These are phyloP conservation scores for Stratiolaelaps scimitus DNA, from an alignment of 1,140 invertebrate species.

Conservation along the genomic window DNA sequence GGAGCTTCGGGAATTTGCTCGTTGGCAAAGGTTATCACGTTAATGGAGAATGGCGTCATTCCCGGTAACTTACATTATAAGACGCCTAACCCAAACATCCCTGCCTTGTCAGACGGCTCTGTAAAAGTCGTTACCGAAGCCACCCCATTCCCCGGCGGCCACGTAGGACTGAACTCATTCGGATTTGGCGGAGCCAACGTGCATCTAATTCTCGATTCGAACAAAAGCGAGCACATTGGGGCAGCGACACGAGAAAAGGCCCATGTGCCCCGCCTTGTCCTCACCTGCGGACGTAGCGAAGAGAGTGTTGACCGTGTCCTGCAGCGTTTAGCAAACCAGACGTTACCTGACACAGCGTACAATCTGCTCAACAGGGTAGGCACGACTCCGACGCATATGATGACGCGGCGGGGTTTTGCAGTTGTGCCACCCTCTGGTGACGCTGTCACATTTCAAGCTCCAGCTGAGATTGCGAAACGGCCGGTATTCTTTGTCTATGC, in stretches of 20 bases:
- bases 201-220: slow-evolving; percentile 68
- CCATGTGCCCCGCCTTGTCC: slow-evolving; percentile 53
- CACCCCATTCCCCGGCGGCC: slow-evolving; percentile 59
- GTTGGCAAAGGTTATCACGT: slow-evolving; percentile 71
- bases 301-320: slow-evolving; percentile 59
- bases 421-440: slow-evolving; percentile 44
- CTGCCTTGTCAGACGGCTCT: slow-evolving; percentile 66
- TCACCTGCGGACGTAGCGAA: slow-evolving; percentile 69
- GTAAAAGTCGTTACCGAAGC: slow-evolving; percentile 51
- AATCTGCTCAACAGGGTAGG: slow-evolving; percentile 62
- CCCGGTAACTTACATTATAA: slow-evolving; percentile 81
- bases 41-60: slow-evolving; percentile 73
- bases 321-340: slow-evolving; percentile 45
- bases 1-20: slow-evolving; percentile 57
- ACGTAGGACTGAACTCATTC: slow-evolving; percentile 83
- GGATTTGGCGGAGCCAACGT: slow-evolving; percentile 95
- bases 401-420: slow-evolving; percentile 57
- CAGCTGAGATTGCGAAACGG: slow-evolving; percentile 41
- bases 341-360: slow-evolving; percentile 58
- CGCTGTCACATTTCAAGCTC: slow-evolving; percentile 27
- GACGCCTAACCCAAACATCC: slow-evolving; percentile 72
- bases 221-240: slow-evolving; percentile 38
- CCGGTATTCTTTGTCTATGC: slow-evolving; percentile 89
- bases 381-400: slow-evolving; percentile 55
- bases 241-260: slow-evolving; percentile 39